Conservation (phyloP, 2,888 invertebrate genomes). For the Beris chalybata region DNA sequence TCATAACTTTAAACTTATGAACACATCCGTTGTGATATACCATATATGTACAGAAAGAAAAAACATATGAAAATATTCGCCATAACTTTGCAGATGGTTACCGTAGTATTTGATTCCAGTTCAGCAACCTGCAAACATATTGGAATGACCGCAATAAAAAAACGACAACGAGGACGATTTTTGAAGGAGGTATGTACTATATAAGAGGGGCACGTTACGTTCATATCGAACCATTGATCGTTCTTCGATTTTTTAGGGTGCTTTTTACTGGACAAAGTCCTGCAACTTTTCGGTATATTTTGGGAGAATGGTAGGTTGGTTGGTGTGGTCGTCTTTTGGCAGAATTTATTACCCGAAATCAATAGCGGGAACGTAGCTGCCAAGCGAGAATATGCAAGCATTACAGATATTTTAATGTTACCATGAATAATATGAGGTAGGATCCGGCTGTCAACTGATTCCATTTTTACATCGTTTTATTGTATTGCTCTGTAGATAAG, state of each 20-base stretch:
- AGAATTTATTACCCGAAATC: conserved; percentile 36
- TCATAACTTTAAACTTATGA: conserved; percentile 38
- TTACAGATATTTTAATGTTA: conserved; percentile 6
- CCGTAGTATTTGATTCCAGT: conserved; percentile 39
- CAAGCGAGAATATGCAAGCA: conserved; percentile 19
- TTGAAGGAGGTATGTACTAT: too few relatives aligned
- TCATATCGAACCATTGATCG: background rate
- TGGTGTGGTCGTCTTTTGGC: conserved; percentile 14
- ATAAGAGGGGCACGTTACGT: conserved; percentile 18
- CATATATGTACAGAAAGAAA: conserved; percentile 14
- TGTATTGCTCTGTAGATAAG: too few relatives aligned
- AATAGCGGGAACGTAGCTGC: conserved; percentile 29
- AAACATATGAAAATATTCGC: conserved; percentile 33
- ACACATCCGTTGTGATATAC: conserved; percentile 32
- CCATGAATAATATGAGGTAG: conserved; percentile 20
- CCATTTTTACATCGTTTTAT: too few relatives aligned
- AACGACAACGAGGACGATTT: too few relatives aligned
- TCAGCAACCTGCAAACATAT: conserved; percentile 40
- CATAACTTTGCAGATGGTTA: conserved; percentile 39
- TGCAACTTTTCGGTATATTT: too few relatives aligned
- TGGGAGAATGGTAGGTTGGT: too few relatives aligned
- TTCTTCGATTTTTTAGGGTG: background rate
- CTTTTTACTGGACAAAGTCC: too few relatives aligned
- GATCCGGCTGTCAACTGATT: too few relatives aligned
- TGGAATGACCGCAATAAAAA: conserved; percentile 40